These are phyloP conservation scores for Erpobdella octoculata DNA, from an alignment of 2,888 invertebrate species.

Conservation along the genomic window DNA sequence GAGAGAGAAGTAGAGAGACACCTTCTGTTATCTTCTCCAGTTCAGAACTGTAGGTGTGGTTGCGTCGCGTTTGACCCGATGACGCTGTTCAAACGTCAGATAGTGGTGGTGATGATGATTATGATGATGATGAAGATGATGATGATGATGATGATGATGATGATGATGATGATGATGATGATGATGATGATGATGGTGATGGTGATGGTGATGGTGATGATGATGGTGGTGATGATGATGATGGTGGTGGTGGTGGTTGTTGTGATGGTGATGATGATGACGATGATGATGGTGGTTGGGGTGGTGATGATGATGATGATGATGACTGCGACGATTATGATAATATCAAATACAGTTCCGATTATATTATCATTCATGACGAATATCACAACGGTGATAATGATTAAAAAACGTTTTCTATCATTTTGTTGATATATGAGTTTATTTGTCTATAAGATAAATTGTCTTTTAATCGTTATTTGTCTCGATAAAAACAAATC, in stretches of 20 bases:
- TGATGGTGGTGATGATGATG: neutral
- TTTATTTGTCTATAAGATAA: no score
- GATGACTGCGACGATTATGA: no score
- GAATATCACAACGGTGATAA: no score
- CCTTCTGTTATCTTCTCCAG: neutral
- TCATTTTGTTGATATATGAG: no score
- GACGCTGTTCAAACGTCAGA: conserved; percentile 16
- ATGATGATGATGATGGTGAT: neutral
- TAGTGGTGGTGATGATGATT: neutral
- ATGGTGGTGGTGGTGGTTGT: neutral
- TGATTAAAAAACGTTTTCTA: no score
- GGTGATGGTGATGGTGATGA: neutral
- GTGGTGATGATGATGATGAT: no score
- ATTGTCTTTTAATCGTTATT: no score
- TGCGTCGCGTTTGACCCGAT: conserved; percentile 5
- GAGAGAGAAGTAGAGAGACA: neutral
- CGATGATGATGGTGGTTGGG: no score
- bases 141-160: conserved; percentile 10
- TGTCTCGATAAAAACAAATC: no score
- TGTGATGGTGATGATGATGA: no score
- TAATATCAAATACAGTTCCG: no score
- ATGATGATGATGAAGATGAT: neutral
- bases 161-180: neutral
- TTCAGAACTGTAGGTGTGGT: conserved; percentile 8
- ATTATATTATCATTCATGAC: no score